Base-by-base conservation (phyloP, 2,113 vertebrate genomes). In the Rhinoptilus africanus region DNA sequence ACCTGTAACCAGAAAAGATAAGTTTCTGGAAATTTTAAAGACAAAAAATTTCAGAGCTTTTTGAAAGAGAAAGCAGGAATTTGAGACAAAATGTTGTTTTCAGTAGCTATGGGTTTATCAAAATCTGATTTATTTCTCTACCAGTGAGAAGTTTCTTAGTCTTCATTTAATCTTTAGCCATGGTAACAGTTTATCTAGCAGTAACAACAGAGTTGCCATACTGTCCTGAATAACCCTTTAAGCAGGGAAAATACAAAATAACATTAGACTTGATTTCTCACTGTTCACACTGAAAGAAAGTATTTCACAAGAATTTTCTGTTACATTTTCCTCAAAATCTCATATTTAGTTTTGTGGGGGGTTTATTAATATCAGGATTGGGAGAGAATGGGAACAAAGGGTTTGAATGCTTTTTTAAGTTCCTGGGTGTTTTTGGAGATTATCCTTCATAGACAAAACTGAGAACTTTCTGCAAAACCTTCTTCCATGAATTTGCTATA, bases 311-410 rank as follows among this genome's bases (percentile, higher is more conserved):
- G 4, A 66, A 59, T 27, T 16, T 66, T 53, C 30, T 54, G 26
- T 41, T 18, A 57, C 15, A 12, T 75, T 56, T 69, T 80, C 48
- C 54, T 63, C 37, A n/a, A 47, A 41, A 57, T 15, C 32, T 74
- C 22, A 1, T 16, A 7, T 28, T 43, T 32, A 73, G 12, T 35
- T 84, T 62, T 20, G 9, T 5, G 7, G 30, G 3, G 1, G 0
- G 1, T 18, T 32, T 41, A 53, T 48, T 47, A 72, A 6, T 35
- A 43, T 22, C 77, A 39, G 4, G 34, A 51, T 19, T 30, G 37
- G 19, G 10, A 88, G 3, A 69, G 18, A 85, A 75, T 2, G 4
- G 30, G 22, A 85, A 9, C 6, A 8, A 85, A 71, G n/a, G 22
- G 24, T 57, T 47, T 32, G 32, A 50, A 56, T 4, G 10, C 5